Conservation (phyloP, 2,888 invertebrate genomes). For the Cynaeus angustus region DNA sequence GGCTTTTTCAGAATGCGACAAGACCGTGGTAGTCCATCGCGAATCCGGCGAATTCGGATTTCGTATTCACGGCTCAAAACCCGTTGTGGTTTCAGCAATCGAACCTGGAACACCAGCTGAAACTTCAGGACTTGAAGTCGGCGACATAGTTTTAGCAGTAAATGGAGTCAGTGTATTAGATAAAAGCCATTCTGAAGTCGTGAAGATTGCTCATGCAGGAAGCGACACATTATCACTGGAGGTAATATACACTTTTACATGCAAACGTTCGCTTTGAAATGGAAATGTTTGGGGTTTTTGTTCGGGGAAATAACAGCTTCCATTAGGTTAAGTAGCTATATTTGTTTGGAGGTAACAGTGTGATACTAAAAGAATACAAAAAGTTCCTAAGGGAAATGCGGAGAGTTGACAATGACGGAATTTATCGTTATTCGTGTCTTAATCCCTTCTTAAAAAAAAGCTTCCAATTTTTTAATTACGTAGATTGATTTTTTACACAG, state of each 20-base stretch:
- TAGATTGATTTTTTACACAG: no score
- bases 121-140: slow-evolving; percentile 92
- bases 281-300: background rate
- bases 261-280: background rate
- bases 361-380: no score
- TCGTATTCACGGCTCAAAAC: slow-evolving; percentile 95
- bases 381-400: background rate
- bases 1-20: slow-evolving; percentile 84
- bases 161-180: slow-evolving; percentile 94
- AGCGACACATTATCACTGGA: slow-evolving; percentile 90
- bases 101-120: slow-evolving; percentile 96
- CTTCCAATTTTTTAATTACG: no score
- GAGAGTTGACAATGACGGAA: background rate
- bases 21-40: slow-evolving; percentile 87
- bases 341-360: no score
- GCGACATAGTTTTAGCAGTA: slow-evolving; percentile 94
- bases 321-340: no score
- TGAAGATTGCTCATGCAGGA: slow-evolving; percentile 92
- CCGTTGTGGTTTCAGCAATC: slow-evolving; percentile 96
- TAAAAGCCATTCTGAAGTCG: slow-evolving; percentile 94
- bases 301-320: no score
- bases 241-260: slow-evolving; percentile 67
- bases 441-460: no score
- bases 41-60: slow-evolving; percentile 95
- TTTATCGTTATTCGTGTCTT: no score